Conservation (phyloP, 2,888 invertebrate genomes). For the Ophion obscuratus region DNA sequence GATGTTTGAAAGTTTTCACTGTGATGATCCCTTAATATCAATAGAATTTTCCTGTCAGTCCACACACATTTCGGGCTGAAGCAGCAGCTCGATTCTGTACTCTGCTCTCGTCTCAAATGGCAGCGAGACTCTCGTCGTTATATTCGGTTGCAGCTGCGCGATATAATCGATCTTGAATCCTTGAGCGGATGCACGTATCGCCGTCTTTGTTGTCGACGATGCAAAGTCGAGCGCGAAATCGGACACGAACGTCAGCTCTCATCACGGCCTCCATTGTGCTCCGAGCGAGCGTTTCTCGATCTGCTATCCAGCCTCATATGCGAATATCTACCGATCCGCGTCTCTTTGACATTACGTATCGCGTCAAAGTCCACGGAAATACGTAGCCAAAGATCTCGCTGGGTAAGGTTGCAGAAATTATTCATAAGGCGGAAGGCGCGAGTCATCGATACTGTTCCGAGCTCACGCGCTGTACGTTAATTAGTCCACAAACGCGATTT, state of each 20-base stretch:
- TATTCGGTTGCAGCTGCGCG: slow-evolving; percentile 51
- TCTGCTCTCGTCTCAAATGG: slow-evolving; percentile 45
- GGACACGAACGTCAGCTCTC: slow-evolving; percentile 51
- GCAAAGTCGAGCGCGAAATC: slow-evolving; percentile 57
- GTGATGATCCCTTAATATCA: too few relatives aligned
- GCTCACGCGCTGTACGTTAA: not conserved
- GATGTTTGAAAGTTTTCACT: too few relatives aligned
- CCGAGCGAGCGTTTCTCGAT: slow-evolving; percentile 22
- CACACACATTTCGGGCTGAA: slow-evolving; percentile 29
- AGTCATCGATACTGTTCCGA: not conserved
- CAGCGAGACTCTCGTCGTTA: slow-evolving; percentile 35
- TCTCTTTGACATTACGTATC: not conserved
- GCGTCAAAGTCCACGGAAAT: not conserved
- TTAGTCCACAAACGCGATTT: not conserved
- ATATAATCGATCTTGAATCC: slow-evolving; percentile 50
- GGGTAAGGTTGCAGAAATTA: not conserved
- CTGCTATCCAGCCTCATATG: slow-evolving; percentile 41
- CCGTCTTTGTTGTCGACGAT: slow-evolving; percentile 51
- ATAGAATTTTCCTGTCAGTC: not conserved
- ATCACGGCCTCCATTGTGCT: slow-evolving; percentile 47
- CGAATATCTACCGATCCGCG: not conserved
- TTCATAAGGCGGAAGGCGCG: not conserved
- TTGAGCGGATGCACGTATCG: not conserved
- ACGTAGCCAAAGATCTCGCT: slow-evolving; percentile 3
- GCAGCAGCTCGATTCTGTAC: not conserved